Conservation (phyloP, 2,888 invertebrate species). For the Zonitis immaculata region DNA sequence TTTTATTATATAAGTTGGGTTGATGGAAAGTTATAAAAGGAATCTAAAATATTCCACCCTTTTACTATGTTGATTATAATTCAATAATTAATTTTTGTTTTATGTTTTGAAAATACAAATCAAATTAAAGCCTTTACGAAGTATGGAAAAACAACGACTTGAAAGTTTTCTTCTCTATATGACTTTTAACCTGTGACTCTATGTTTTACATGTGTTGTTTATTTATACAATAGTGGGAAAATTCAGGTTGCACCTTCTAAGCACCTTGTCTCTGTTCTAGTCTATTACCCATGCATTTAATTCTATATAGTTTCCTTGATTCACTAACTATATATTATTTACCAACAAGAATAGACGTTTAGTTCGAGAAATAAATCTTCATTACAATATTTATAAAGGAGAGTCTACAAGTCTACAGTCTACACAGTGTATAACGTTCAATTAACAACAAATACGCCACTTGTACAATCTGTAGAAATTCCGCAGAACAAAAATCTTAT, state of each 20-base stretch:
- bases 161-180: not conserved
- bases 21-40: not conserved
- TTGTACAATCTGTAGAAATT: too few relatives aligned
- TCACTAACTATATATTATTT: conserved; percentile 1
- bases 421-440: too few relatives aligned
- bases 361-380: too few relatives aligned
- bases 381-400: too few relatives aligned
- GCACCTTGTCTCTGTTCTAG: conserved; percentile 4
- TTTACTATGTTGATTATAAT: too few relatives aligned
- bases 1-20: not conserved
- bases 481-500: too few relatives aligned
- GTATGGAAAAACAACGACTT: not conserved
- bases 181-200: not conserved
- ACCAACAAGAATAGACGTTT: not conserved
- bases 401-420: too few relatives aligned
- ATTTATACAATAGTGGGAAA: conserved; percentile 19
- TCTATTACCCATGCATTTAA: conserved; percentile 19
- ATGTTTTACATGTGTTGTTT: too few relatives aligned
- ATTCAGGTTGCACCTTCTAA: conserved; percentile 15
- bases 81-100: not conserved
- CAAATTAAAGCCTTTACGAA: not conserved
- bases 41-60: not conserved
- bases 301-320: conserved; percentile 15
- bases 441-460: too few relatives aligned
- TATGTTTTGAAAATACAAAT: not conserved